These are phyloP conservation scores for Polypterus bichir DNA, from an alignment of 2,113 vertebrate genomes.

Conservation along the genomic window DNA sequence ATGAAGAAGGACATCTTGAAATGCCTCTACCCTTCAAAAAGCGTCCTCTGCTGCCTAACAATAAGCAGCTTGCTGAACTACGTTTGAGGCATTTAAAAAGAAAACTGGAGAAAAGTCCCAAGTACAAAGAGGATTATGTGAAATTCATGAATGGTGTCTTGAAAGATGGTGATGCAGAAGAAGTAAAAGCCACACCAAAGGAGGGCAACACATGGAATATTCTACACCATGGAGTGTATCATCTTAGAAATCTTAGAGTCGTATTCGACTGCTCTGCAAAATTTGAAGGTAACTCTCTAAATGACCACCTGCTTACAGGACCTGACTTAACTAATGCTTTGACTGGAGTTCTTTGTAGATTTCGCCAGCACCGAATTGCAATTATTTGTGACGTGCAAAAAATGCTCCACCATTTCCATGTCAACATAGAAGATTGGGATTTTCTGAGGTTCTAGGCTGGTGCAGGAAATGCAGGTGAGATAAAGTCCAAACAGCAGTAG, in stretches of 20 bases:
- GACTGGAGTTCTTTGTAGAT: conserved; percentile 12
- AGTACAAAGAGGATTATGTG: conserved; percentile 8
- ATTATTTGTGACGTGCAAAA: too few relatives aligned
- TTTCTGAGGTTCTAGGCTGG: too few relatives aligned
- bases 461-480: too few relatives aligned
- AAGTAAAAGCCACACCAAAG: neutral
- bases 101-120: conserved; percentile 5
- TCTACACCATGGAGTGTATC: neutral
- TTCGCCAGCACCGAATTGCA: conserved; percentile 10
- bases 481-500: too few relatives aligned
- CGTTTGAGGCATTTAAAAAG: neutral
- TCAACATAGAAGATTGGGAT: too few relatives aligned
- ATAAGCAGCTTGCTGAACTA: neutral
- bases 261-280: conserved; percentile 1
- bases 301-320: conserved; percentile 15
- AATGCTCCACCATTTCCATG: too few relatives aligned
- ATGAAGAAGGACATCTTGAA: conserved; percentile 14
- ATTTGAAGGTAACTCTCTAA: conserved; percentile 11
- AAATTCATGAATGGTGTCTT: conserved; percentile 9
- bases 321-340: conserved; percentile 18
- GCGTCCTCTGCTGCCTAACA: neutral
- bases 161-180: conserved; percentile 13
- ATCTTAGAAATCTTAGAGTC: conserved; percentile 2
- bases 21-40: conserved; percentile 9
- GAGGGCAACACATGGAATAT: conserved; percentile 4